Base-by-base conservation (phyloP, 2,888 invertebrate genomes). In the Plagodis pulveraria region DNA sequence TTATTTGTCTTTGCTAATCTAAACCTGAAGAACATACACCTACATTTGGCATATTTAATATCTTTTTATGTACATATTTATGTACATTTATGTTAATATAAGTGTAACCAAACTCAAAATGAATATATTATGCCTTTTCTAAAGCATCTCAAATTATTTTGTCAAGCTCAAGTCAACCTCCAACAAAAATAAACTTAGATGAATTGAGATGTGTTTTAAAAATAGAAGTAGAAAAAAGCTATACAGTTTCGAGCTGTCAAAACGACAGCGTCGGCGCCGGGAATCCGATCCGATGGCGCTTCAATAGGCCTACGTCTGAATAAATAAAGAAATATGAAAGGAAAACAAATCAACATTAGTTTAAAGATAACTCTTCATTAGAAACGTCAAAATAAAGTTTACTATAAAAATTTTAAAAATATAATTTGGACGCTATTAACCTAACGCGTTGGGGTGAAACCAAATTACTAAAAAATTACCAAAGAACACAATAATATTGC, bases 261-360 rank as follows among this genome's bases (percentile, higher is more conserved):
- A 79, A 67, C 86, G 89, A 86, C 87, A 84, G 86, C 89, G 86
- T 86, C 86, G 83, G 84, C 89, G 86, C 86, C 87, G 83, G 84
- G 76, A 79, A 81, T 72, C 69, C 70, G 83, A 81, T 74, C 80
- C 77, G 73, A 72, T 72, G 74, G 78, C 79, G 80, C 74, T 80
- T 80, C 85, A 81, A 83, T 87, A 86, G 86, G 87, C 87, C 85
- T 87, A 83, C 78, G 58, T 67, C 76, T 72, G 76, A 81, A 81
- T 77, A 77, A 79, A 73, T 65, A 63, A 63, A 63, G 58, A 69
- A 65, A 59, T 56, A 51, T 56, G 41, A 42, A 65, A 65, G 40
- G 62, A 63, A 69, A 65, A 67, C 59, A 62, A 66, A 67, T 62
- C 66, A 52, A 60, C 65, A 63, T 69, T 66, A 60, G 50, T 55